phyloP scores from a whole-genome alignment of 2,797 vertebrate genomes.

The Siniperca obscura region DNA sequence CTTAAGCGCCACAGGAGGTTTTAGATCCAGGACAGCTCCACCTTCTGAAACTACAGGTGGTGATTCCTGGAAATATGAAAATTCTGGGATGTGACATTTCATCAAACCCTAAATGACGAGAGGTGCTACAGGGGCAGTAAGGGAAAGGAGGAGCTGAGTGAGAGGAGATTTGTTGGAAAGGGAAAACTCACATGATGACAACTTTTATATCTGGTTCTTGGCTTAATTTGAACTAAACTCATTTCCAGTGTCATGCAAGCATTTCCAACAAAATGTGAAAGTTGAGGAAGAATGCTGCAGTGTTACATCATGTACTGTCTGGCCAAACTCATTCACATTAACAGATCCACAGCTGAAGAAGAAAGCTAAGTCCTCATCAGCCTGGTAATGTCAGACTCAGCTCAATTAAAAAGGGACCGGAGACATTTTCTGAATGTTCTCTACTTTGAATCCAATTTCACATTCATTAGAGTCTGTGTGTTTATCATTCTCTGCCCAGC shows the following conservation, averaged over 20 bases:
- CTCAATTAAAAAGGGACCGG: not conserved
- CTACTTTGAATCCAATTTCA: conserved; percentile 37
- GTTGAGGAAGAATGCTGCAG: not conserved
- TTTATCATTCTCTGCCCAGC: conserved; percentile 26
- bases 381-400: not conserved
- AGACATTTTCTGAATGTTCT: conserved; percentile 19
- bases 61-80: conserved; percentile 18
- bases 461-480: conserved; percentile 23
- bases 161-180: not conserved
- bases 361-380: conserved; percentile 12
- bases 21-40: not conserved
- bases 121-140: not conserved
- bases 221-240: not conserved
- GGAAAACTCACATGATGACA: not conserved
- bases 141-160: not conserved
- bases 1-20: not conserved
- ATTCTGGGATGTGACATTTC: conserved; percentile 37
- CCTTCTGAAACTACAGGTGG: not conserved
- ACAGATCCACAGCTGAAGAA: conserved; percentile 44
- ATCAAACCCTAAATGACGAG: not conserved
- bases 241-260: not conserved
- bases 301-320: conserved; percentile 20
- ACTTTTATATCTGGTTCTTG: conserved; percentile 45
- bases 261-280: conserved; percentile 1
- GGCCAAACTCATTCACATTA: conserved; percentile 10